Conservation (phyloP, 2,888 invertebrate genomes). For the Sipha maydis region DNA sequence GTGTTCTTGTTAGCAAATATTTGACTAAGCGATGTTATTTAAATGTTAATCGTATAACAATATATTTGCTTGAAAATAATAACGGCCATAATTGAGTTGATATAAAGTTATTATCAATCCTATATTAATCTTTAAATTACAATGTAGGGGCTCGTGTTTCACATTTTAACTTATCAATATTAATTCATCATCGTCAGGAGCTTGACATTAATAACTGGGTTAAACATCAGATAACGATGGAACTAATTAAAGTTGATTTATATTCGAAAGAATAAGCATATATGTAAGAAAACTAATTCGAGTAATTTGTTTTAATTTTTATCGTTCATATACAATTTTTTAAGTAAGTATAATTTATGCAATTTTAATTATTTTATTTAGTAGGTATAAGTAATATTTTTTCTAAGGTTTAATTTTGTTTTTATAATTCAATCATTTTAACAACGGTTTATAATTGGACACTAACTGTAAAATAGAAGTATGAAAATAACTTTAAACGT, state of each 20-base stretch:
- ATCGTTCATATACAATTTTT: too few species aligned
- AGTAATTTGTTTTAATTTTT: too few species aligned
- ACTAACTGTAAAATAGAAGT: too few species aligned
- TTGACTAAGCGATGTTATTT: neutral
- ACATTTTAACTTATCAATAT: neutral
- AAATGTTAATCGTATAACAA: neutral
- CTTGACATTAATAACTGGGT: neutral
- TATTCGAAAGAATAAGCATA: too few species aligned
- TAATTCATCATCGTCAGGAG: neutral
- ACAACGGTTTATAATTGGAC: too few species aligned
- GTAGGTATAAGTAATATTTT: too few species aligned
- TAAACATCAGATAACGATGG: neutral
- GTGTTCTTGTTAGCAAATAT: neutral
- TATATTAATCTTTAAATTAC: neutral
- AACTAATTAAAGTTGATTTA: neutral
- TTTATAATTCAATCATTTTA: too few species aligned
- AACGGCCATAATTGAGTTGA: neutral
- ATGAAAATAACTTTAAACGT: too few species aligned
- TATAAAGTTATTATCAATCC: neutral
- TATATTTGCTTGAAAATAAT: neutral
- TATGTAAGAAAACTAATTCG: too few species aligned
- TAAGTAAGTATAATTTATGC: too few species aligned
- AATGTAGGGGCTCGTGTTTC: neutral
- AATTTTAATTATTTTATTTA: too few species aligned
- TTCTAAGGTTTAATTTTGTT: too few species aligned